Conservation (phyloP, 2,797 vertebrate species). For the Smutsia gigantea region DNA sequence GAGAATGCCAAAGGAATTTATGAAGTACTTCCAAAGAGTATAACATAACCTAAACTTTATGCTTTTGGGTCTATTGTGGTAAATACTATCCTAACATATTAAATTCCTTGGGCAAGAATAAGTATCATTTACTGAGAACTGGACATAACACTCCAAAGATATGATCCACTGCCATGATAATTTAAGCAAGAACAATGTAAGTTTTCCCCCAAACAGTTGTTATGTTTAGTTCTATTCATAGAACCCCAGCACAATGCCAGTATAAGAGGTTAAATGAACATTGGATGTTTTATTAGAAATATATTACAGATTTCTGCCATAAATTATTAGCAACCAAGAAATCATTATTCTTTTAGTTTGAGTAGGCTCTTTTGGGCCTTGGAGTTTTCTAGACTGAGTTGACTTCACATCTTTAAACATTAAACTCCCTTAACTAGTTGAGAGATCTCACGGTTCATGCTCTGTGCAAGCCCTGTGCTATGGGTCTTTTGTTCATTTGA, state of each 20-base stretch:
- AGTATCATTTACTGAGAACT: not conserved
- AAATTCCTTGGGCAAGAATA: slow-evolving; percentile 31
- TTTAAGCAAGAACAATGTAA: not conserved
- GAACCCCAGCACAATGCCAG: not conserved
- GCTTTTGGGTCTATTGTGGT: not conserved
- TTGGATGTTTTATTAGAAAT: slow-evolving; percentile 25
- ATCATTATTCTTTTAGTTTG: slow-evolving; percentile 25
- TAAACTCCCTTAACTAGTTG: not conserved
- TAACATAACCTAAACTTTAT: not conserved
- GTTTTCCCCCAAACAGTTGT: not conserved
- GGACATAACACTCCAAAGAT: not conserved
- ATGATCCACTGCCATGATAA: not conserved
- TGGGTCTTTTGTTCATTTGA: not conserved
- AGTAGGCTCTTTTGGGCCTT: not conserved
- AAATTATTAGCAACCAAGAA: slow-evolving; percentile 32
- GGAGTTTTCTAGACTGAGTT: not conserved
- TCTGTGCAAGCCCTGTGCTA: not conserved
- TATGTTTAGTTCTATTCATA: not conserved
- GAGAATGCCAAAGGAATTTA: not conserved
- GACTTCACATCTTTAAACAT: slow-evolving; percentile 41
- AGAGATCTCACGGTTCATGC: not conserved
- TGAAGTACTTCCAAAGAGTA: not conserved
- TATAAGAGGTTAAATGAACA: slow-evolving; percentile 7
- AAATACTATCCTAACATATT: not conserved
- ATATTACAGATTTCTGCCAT: not conserved